phyloP scores from a whole-genome alignment of 2,888 invertebrate species.

The Uloborus plumipes region DNA sequence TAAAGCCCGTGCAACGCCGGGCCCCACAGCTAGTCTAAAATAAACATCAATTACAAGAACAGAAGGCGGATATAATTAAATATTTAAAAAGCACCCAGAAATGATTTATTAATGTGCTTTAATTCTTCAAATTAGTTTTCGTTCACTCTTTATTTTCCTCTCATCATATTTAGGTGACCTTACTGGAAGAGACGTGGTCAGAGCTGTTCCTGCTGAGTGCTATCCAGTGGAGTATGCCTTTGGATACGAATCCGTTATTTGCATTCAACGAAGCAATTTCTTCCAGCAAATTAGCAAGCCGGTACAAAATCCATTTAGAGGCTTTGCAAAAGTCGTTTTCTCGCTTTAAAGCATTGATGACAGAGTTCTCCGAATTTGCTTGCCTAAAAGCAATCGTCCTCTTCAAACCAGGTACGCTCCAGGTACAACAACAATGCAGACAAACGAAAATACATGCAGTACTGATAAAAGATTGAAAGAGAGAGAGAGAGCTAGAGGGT shows the following conservation, averaged over 20 bases:
- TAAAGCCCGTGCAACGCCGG: too few relatives aligned
- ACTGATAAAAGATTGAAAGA: too few relatives aligned
- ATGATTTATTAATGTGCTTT: too few relatives aligned
- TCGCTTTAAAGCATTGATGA: slow-evolving; percentile 88
- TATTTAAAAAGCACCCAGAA: too few relatives aligned
- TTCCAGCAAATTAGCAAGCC: neutral
- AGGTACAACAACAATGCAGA: too few relatives aligned
- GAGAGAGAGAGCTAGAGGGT: too few relatives aligned
- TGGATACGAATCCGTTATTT: slow-evolving; percentile 90
- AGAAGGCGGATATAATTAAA: too few relatives aligned
- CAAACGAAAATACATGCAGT: too few relatives aligned
- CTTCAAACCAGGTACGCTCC: slow-evolving; percentile 85
- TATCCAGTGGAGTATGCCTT: slow-evolving; percentile 96
- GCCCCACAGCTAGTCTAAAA: too few relatives aligned
- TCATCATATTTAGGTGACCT: slow-evolving; percentile 81
- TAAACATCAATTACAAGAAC: too few relatives aligned
- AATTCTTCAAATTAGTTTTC: too few relatives aligned
- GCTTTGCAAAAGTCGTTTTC: slow-evolving; percentile 88
- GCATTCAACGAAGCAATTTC: slow-evolving; percentile 78
- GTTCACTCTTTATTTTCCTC: neutral
- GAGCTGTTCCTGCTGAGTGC: slow-evolving; percentile 95
- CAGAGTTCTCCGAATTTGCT: slow-evolving; percentile 97
- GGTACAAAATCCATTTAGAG: slow-evolving; percentile 80
- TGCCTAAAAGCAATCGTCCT: slow-evolving; percentile 97
- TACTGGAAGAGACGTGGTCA: slow-evolving; percentile 96